Conservation (phyloP, 2,113 vertebrate genomes). For the Pantherophis guttatus region DNA sequence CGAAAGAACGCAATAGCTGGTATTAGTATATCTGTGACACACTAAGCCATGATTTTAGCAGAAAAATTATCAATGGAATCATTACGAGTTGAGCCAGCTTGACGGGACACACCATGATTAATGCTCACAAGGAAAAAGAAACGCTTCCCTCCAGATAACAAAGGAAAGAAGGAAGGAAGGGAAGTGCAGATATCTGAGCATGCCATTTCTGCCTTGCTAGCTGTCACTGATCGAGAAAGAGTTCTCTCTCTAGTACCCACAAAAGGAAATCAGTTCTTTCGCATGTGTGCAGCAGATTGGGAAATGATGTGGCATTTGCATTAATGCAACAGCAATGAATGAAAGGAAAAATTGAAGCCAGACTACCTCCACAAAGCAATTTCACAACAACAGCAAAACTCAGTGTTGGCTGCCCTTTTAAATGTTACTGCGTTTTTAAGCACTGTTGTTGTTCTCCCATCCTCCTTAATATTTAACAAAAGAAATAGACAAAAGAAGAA, state of each 20-base stretch:
- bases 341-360: constrained; percentile 1
- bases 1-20: background rate
- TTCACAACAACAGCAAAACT: constrained; percentile 13
- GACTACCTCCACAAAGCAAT: constrained; percentile 13
- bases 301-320: background rate
- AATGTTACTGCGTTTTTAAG: constrained; percentile 6
- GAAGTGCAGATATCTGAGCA: background rate
- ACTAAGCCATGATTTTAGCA: background rate
- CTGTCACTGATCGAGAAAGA: background rate
- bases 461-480: background rate
- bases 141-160: background rate
- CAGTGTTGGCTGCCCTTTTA: constrained; percentile 35
- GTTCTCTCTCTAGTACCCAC: background rate
- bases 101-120: background rate
- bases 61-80: background rate
- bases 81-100: background rate
- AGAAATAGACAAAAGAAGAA: constrained; percentile 32
- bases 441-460: background rate
- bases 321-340: background rate
- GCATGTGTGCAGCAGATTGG: background rate
- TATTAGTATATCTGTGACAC: background rate
- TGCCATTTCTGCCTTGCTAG: background rate
- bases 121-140: background rate
- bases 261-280: constrained; percentile 2
- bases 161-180: background rate